phyloP scores from a whole-genome alignment of 2,888 invertebrate species.

The Himalopsyche tibetana region DNA sequence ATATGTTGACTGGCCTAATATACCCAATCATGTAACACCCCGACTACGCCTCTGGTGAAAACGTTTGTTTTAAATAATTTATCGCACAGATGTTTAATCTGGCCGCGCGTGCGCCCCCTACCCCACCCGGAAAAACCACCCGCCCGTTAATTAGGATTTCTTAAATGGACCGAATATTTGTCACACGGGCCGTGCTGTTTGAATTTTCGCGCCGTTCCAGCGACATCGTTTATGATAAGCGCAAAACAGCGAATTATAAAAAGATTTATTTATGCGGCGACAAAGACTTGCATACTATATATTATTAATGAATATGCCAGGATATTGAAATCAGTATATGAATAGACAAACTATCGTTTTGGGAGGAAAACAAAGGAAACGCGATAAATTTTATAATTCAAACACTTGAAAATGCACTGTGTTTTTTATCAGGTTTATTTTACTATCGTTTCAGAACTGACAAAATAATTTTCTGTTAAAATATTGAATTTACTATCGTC shows the following conservation, averaged over 20 bases:
- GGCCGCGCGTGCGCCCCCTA: slow-evolving; percentile 38
- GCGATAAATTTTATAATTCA: too few species aligned
- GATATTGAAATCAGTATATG: too few species aligned
- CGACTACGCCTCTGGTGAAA: neutral
- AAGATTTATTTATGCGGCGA: slow-evolving; percentile 5
- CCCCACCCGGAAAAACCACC: slow-evolving; percentile 45
- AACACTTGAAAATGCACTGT: too few species aligned
- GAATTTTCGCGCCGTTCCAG: slow-evolving; percentile 38
- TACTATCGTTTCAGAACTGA: too few species aligned
- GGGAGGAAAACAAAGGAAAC: too few species aligned
- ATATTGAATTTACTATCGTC: too few species aligned
- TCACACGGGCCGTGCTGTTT: slow-evolving; percentile 50
- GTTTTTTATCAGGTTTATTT: too few species aligned
- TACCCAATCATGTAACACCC: neutral
- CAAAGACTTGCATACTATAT: neutral
- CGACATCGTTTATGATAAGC: slow-evolving; percentile 44
- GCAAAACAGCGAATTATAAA: slow-evolving; percentile 27
- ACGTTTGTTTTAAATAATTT: slow-evolving; percentile 61
- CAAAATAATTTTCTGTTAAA: too few species aligned
- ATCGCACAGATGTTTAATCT: slow-evolving; percentile 59
- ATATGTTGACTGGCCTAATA: too few species aligned
- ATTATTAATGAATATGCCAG: too few species aligned
- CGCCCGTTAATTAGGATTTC: slow-evolving; percentile 62
- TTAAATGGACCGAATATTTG: slow-evolving; percentile 60
- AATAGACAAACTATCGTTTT: too few species aligned